Evolutionary conservation across 1,140 invertebrate species (phyloP), one percentile per base, ranked within the genome.

Genomic region (Bursaphelenchus mucronatus): DNA sequence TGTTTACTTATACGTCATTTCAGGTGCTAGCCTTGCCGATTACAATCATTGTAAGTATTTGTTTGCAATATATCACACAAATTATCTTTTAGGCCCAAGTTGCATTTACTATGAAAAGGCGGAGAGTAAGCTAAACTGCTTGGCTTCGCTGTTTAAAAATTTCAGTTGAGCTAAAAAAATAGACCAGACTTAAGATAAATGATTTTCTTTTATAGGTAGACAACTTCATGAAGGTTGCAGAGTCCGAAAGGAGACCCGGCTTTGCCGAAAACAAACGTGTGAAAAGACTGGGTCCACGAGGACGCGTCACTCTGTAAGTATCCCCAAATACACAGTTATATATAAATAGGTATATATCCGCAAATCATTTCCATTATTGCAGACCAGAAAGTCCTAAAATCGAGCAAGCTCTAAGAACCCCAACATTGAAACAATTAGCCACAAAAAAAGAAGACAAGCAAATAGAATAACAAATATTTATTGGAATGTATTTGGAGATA

Each of bases 31-130:
- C 78, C 11, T 63, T 79, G n/a, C 78, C 78, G 0, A 79, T 79
- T 61, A 81, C 78, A 30, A 79, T 79, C 41, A 81, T 79, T 45
- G 77, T 79, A 50, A 66, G 68, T 71, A 53, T 39, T 43, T 56
- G 55, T 45, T 70, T 63, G 50, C 43, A 39, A n/a, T 71, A 9
- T 39, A 46, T 44, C 13, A 6, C 41, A 41, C 53, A 40, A 45
- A 46, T 19, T 45, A 4, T 30, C 30, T 30, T 30, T 30, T 30
- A 30, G 30, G 30, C 30, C 30, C 30, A 30, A 5, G 30, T 30
- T 30, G 30, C 30, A 30, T 30, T 30, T 30, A 30, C 30, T 30
- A 3, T 30, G 30, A 30, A 30, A 30, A 30, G 30, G 30, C 30
- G 30, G 30, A 30, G 30, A 30, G 30, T 30, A 30, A 30, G 30